These are phyloP conservation scores for Phallusia fumigata DNA, from an alignment of 23 tunicate species.

Conservation along the genomic window DNA sequence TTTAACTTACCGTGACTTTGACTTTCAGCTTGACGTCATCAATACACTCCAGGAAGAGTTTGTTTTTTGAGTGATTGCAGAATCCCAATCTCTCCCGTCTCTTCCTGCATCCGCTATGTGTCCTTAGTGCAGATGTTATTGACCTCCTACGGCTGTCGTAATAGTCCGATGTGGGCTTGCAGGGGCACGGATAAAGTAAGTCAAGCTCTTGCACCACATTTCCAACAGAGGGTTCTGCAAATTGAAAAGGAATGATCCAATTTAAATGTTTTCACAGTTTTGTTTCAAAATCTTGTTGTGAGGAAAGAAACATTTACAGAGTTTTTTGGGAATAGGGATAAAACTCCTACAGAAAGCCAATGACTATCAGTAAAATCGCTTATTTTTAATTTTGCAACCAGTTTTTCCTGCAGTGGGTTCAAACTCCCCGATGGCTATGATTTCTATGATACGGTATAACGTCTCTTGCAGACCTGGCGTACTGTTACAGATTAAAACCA, in stretches of 20 bases:
- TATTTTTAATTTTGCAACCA: too few species aligned
- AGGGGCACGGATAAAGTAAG: conserved; percentile 62
- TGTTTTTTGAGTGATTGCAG: conserved; percentile 45
- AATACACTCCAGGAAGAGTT: conserved; percentile 57
- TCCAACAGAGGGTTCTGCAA: conserved; percentile 55
- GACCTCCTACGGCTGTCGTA: conserved; percentile 33
- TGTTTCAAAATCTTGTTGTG: too few species aligned
- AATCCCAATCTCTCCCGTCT: conserved; percentile 48
- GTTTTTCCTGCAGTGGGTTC: too few species aligned
- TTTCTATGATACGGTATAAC: too few species aligned
- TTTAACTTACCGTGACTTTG: conserved; percentile 45
- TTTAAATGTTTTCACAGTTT: too few species aligned
- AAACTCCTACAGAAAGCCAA: too few species aligned
- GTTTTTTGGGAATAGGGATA: too few species aligned
- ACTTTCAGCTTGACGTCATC: conserved; percentile 44
- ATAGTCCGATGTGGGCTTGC: conserved; percentile 33
- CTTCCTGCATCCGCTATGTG: conserved; percentile 37
- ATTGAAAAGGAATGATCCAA: background rate
- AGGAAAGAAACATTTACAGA: too few species aligned
- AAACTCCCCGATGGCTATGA: background rate
- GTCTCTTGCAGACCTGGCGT: too few species aligned
- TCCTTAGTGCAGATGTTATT: conserved; percentile 32
- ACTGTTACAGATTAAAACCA: too few species aligned
- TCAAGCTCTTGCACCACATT: conserved; percentile 54
- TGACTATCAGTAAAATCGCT: too few species aligned